A percentile compares a stretch with the other conserved stretches of the same genome.
phyloP scores from a whole-genome alignment of 2,888 invertebrate genomes.

The Rhimphoctona megacephalus region DNA sequence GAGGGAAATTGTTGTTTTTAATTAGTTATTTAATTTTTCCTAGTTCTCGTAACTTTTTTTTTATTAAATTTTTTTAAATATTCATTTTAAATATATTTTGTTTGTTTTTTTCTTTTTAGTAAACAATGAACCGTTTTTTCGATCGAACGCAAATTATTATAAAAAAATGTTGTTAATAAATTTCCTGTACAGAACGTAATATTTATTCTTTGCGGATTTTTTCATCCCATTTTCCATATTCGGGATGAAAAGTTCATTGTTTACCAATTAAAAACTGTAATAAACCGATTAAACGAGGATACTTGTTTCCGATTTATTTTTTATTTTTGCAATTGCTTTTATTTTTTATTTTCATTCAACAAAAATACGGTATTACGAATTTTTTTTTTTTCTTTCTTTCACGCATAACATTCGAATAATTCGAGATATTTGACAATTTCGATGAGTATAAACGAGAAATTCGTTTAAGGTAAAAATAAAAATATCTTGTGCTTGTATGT shows the following conservation, averaged over 20 bases:
- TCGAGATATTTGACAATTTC: neutral
- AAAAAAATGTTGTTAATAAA: slow-evolving; percentile 2
- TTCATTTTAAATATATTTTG: neutral
- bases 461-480: neutral
- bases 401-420: slow-evolving; percentile 17
- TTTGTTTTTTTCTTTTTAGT: neutral
- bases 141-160: neutral
- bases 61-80: neutral
- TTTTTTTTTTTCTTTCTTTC: neutral
- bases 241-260: neutral
- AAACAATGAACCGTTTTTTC: neutral
- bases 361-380: neutral
- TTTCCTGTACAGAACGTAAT: neutral
- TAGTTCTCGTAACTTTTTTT: slow-evolving; percentile 9
- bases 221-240: neutral
- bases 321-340: slow-evolving; percentile 3
- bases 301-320: neutral
- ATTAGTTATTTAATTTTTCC: slow-evolving; percentile 4
- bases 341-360: neutral
- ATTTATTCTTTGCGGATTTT: neutral
- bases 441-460: neutral
- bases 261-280: neutral
- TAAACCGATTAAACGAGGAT: neutral
- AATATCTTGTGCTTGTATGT: neutral
- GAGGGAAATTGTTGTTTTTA: slow-evolving; percentile 6